Percentiles rank a stretch among this genome's conserved stretches.
phyloP scores from a whole-genome alignment of 2,797 vertebrate genomes.

The Ctenosaura bakeri region DNA sequence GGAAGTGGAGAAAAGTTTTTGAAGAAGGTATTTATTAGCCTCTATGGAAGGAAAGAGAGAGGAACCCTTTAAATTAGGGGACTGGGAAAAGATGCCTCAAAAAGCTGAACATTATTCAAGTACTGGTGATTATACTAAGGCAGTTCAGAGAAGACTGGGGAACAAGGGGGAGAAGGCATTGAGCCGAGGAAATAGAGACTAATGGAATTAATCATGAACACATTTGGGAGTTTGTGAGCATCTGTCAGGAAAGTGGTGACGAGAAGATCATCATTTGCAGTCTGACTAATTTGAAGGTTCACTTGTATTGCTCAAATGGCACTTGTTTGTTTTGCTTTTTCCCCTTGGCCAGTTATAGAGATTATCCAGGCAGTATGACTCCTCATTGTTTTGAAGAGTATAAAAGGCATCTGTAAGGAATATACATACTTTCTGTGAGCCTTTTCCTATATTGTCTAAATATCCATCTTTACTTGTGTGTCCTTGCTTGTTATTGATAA shows the following conservation, averaged over 20 bases:
- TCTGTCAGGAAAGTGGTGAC: neutral
- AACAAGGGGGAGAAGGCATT: neutral
- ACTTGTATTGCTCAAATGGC: neutral
- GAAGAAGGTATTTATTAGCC: constrained; percentile 7
- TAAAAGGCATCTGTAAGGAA: neutral
- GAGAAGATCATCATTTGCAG: neutral
- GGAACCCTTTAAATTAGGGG: neutral
- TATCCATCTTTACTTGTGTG: neutral
- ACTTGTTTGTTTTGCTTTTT: neutral
- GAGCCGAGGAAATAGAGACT: neutral
- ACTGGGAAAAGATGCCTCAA: neutral
- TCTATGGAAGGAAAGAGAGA: neutral
- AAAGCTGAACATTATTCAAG: neutral
- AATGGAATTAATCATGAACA: constrained; percentile 8
- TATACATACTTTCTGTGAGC: neutral
- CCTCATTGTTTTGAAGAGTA: too few species aligned
- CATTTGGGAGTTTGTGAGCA: neutral
- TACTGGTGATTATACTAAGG: constrained; percentile 8
- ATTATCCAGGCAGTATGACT: neutral
- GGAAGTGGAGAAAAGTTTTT: neutral
- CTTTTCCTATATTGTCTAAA: neutral
- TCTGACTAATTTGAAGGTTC: neutral
- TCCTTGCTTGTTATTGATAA: neutral
- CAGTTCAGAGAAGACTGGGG: neutral
- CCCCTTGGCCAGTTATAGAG: neutral